Base-by-base conservation (phyloP, 2,888 invertebrate genomes). In the Zootermopsis nevadensis region DNA sequence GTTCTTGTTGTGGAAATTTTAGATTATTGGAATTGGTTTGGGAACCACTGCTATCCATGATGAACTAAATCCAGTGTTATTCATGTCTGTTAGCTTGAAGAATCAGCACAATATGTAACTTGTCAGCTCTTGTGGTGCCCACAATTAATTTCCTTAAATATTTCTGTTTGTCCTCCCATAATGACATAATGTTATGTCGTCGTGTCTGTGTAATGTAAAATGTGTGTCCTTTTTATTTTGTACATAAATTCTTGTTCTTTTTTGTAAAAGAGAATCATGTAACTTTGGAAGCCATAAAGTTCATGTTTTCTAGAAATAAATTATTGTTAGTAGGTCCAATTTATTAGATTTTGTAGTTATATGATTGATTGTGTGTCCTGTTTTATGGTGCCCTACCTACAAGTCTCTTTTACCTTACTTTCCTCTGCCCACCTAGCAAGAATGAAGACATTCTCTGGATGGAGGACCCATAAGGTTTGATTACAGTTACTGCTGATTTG, bases 221-320 rank as follows among this genome's bases (percentile, higher is more conserved):
- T 74, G 72, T 81, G n/a, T 81, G 55, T 81, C 67, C 66, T 72
- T 66, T 81, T n/a, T n/a, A n/a, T 81, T 81, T 81, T 81, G 81
- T 81, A 81, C 72, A 81, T 81, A 81, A 22, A 35, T 53, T 53
- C 27, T 72, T 72, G 72, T 81, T 81, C 53, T 81, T 81, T 48
- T 72, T 48, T 81, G 81, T 81, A 81, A 81, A 81, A 74, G 72
- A 53, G 48, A 35, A 53, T 53, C 33, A 74, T 74, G 74, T 69
- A 72, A 35, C 31, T 67, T 42, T 67, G 48, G 48, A 80, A 80
- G 19, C 74, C 74, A 74, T 38, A 74, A 74, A 74, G 74, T 27
- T 80, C 66, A 27, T 72, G 55, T 81, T 81, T 81, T 83, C 79
- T 80, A 80, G 79, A 79, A 83, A 79, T 83, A 83, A 83, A 83